Conservation (phyloP, 2,113 vertebrate species). For the Trachemys scripta region DNA sequence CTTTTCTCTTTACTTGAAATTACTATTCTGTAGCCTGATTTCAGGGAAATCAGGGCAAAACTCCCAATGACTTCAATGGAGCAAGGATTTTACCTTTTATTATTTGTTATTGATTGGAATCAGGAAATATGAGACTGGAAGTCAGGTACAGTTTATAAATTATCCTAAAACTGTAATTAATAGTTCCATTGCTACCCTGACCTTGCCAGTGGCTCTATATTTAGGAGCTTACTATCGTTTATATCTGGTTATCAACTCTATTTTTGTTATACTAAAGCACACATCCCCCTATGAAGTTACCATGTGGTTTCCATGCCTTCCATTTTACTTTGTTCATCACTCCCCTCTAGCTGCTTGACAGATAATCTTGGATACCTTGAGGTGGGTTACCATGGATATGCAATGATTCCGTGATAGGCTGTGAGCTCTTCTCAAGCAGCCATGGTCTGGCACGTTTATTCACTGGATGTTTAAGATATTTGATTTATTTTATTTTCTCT, state of each 20-base stretch:
- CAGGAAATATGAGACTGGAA: not conserved
- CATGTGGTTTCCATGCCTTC: not conserved
- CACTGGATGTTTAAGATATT: not conserved
- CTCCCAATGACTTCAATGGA: accelerated
- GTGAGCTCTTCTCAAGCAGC: no score
- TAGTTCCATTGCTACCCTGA: not conserved
- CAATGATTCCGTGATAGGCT: accelerated
- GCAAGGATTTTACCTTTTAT: accelerated
- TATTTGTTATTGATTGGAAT: not conserved
- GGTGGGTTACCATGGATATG: accelerated
- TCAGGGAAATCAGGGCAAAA: not conserved
- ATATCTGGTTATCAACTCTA: not conserved
- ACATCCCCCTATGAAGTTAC: not conserved
- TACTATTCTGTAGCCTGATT: not conserved
- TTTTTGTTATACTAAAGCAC: not conserved
- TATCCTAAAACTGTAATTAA: not conserved
- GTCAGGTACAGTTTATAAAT: not conserved
- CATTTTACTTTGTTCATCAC: no score
- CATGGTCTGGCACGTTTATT: accelerated
- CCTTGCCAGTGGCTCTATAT: accelerated
- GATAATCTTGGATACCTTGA: not conserved
- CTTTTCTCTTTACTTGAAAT: not conserved
- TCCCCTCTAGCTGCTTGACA: not conserved
- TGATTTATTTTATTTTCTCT: accelerated
- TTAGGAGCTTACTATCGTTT: not conserved